Evolutionary conservation across 2,797 vertebrate genomes (phyloP), one percentile per base, ranked within the genome.

Genomic region (Heliangelus exortis): DNA sequence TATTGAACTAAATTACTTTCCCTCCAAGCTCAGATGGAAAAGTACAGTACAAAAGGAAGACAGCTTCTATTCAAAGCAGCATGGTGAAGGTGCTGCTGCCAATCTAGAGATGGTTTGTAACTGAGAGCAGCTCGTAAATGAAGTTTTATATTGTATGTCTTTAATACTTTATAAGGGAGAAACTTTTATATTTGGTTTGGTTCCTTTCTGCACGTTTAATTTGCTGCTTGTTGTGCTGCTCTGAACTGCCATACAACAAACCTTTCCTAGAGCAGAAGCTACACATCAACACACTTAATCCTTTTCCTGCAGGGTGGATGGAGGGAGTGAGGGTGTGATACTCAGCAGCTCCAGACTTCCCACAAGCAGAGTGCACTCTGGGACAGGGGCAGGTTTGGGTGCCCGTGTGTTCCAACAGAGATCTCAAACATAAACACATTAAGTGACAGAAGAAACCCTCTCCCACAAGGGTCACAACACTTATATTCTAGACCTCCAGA

Each of bases 1-100:
- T 92, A 84, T 93, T 97, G 95, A 95, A 94, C 50, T 77, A 93
- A 93, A 96, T 96, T 92, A 94, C 87, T 91, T 95, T 95, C 72
- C 67, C 89, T 77, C 92, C 83, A 84, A 96, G 91, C 87, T 90
- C 4, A 0, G 65, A 80, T 87, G 90, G 92, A 90, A 96, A 95
- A 92, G 85, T 94, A 95, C 91, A 91, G 93, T 96, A 93, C 80
- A 41, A 68, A 93, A 73, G 74, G 59, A 94, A 92, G 95, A 89
- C 57, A 91, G 67, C 22, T 86, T 67, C 83, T 75, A 69, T 92
- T 95, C 93, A 95, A 95, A 95, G 75, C 82, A 90, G 61, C 77
- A 54, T 62, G 54, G 61, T 29, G 74, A 94, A 92, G 72, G 84
- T 89, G 87, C 82, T 93, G 90, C 76, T 94, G 87, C 89, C 71